Evolutionary conservation across 2,888 invertebrate genomes (phyloP), one percentile per base, ranked within the genome.

Genomic region (Eilema griseolum): DNA sequence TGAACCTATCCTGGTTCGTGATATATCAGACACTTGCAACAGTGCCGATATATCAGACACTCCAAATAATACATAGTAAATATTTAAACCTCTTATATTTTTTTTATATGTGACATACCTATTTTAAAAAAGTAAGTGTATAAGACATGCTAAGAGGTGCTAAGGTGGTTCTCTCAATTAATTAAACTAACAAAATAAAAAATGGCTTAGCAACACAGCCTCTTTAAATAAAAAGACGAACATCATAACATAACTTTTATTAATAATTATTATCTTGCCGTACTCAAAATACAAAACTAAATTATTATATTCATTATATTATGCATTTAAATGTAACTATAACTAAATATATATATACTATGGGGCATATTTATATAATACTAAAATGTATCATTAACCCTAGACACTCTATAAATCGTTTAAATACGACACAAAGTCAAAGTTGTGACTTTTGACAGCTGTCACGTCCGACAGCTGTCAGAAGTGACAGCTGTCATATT

Each of bases 211-310:
- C 33, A 33, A 33, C 33, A 33, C 33, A 31, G 20, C 12, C 16
- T 5, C 7, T 24, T 23, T 61, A 23, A 33, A 28, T 76, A 74
- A 65, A 83, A 83, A 83, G 66, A 7, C 28, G 11, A 14, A 10
- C 2, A 62, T 71, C 65, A 68, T 72, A 82, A 82, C 82, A 77
- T 77, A 83, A 82, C 74, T 75, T 82, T 82, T 80, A 82, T 82
- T 82, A 81, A 59, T 61, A 76, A 74, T 80, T 23, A 74, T 77
- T 77, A 81, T 71, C 66, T 82, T 81, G 82, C 70, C 73, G 87
- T 92, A 92, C 85, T 90, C 88, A 92, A 93, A 92, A 85, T 93
- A 93, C 89, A 93, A 93, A 93, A 93, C 86, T 91, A 92, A 90
- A 90, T 83, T 86, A 85, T 81, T 78, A 76, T 84, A 82, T 79